Base-by-base conservation (phyloP, 1,140 invertebrate genomes). In the Kradibia gibbosae region DNA sequence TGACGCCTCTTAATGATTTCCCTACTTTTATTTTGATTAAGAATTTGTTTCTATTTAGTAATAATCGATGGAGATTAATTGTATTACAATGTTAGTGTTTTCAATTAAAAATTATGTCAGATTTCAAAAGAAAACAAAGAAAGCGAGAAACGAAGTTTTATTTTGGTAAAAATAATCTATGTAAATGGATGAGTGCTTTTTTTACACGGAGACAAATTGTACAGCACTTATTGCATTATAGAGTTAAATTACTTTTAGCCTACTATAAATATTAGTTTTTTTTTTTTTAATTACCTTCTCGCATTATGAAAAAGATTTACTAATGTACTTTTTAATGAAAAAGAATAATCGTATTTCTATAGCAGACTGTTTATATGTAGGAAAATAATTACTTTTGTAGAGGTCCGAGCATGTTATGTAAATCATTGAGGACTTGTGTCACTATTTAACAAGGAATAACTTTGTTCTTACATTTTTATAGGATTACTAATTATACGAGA, bases 131-230 rank as follows among this genome's bases (percentile, higher is more conserved):
- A 60, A 36, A n/a, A 31, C 22, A 57, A 80, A 76, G 36, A 70
- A 77, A 72, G 36, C 34, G 36, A 65, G n/a, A 65, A 67, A 82
- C 31, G 55, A 74, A 78, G 20, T 78, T 82, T 82, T 78, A 78
- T 82, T 82, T 79, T 82, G 62, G 48, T 74, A 82, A 82, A 78
- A 78, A 78, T 45, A 13, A 74, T 78, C 42, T 65, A 82, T 79
- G 57, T 74, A 78, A 78, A 78, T 82, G 28, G 74, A 53, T 82
- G 25, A 73, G 48, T 78, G 57, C 76, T 82, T 74, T 82, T 82
- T 78, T 78, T 62, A 28, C 65, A 39, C 60, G 36, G 55, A 76
- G 36, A 71, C 60, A 36, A 42, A 31, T 76, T 81, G 73, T 81
- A 77, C 80, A 81, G 80, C 73, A 81, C 34, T 70, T 81, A 75